phyloP scores from a whole-genome alignment of 2,113 vertebrate species.

The Aviceda subcristata region DNA sequence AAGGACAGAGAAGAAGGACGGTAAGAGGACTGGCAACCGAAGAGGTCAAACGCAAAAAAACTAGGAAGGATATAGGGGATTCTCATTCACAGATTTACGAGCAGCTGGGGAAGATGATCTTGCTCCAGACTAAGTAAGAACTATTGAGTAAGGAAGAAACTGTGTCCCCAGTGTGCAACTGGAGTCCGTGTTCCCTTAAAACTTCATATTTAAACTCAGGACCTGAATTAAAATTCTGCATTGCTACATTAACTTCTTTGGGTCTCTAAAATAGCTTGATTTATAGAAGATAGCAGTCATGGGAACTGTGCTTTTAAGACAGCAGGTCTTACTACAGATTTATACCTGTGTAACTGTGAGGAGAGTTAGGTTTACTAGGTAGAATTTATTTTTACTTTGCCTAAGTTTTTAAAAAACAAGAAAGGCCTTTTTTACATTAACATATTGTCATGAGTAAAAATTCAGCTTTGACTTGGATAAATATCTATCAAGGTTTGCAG shows the following conservation, averaged over 20 bases:
- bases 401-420: neutral
- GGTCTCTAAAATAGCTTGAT: neutral
- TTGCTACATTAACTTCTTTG: neutral
- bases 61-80: neutral
- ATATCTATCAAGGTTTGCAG: constrained; percentile 17
- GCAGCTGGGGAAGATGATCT: neutral
- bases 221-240: neutral
- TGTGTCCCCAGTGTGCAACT: neutral
- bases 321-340: neutral
- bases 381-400: neutral
- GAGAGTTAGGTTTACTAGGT: neutral
- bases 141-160: neutral
- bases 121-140: neutral
- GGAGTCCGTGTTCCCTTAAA: neutral
- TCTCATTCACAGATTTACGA: neutral
- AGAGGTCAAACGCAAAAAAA: neutral
- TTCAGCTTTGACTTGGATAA: constrained; percentile 5
- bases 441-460: neutral
- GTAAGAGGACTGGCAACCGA: neutral
- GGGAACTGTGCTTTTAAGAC: neutral
- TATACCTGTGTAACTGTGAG: neutral
- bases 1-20: neutral
- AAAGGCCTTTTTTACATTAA: neutral
- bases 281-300: neutral
- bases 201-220: neutral